Percentiles rank a stretch among this genome's conserved stretches.
Conservation (phyloP, 2,888 invertebrate species). For the Pyrochroa serraticornis region DNA sequence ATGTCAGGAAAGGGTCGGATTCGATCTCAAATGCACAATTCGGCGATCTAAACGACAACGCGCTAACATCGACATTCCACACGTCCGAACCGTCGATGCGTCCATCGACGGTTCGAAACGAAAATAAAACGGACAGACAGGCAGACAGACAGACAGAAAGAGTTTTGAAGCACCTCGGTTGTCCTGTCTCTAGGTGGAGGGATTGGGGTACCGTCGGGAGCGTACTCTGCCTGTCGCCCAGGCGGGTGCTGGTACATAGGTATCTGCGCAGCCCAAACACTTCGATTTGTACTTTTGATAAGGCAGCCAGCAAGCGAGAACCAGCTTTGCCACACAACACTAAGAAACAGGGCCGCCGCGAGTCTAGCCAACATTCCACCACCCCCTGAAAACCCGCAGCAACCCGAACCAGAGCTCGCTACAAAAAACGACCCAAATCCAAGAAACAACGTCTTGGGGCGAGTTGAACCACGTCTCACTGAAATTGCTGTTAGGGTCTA, state of each 20-base stretch:
- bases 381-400: too few relatives aligned
- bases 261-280: slow-evolving; percentile 62
- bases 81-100: slow-evolving; percentile 31
- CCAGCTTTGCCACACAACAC: slow-evolving; percentile 24
- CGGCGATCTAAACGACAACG: slow-evolving; percentile 27
- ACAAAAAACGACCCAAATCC: too few relatives aligned
- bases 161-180: slow-evolving; percentile 57
- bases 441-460: too few relatives aligned
- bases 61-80: slow-evolving; percentile 46
- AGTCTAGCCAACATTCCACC: too few relatives aligned
- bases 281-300: slow-evolving; percentile 39
- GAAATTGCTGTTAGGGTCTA: too few relatives aligned
- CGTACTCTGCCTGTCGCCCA: slow-evolving; percentile 60
- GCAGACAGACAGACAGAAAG: slow-evolving; percentile 60
- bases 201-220: slow-evolving; percentile 58
- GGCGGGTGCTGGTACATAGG: slow-evolving; percentile 68
- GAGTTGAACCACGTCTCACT: too few relatives aligned
- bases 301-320: slow-evolving; percentile 27
- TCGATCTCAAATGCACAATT: slow-evolving; percentile 22
- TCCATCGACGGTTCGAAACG: slow-evolving; percentile 21
- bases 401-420: too few relatives aligned
- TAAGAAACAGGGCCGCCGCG: neutral
- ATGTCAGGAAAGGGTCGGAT: neutral
- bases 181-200: slow-evolving; percentile 59
- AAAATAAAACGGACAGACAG: slow-evolving; percentile 35